These are phyloP conservation scores for Mustelus asterias DNA, from an alignment of 2,113 vertebrate genomes.

Conservation along the genomic window DNA sequence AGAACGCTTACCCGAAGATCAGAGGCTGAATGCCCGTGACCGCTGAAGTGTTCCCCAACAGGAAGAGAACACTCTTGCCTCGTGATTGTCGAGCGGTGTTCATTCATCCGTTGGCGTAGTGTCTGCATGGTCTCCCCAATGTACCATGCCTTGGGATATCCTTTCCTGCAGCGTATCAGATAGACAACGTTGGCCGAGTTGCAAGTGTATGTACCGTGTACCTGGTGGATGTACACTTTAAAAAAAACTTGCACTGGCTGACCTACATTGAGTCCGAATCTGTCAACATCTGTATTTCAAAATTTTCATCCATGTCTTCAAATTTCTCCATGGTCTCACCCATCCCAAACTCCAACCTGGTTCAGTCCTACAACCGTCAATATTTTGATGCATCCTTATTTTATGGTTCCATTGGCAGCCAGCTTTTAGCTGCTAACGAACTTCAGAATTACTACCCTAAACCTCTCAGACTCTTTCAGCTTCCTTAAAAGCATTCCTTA, in stretches of 20 bases:
- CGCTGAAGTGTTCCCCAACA: too few relatives aligned
- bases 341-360: not conserved
- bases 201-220: too few relatives aligned
- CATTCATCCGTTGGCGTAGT: too few relatives aligned
- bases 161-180: too few relatives aligned
- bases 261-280: not conserved
- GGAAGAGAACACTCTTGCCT: too few relatives aligned
- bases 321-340: not conserved
- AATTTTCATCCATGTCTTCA: not conserved
- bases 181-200: too few relatives aligned
- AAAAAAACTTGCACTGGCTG: not conserved
- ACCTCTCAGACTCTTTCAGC: not conserved
- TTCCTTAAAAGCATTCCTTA: not conserved
- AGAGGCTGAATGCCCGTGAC: too few relatives aligned
- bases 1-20: too few relatives aligned
- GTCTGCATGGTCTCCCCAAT: too few relatives aligned
- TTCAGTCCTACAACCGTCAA: not conserved
- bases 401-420: not conserved
- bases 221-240: too few relatives aligned
- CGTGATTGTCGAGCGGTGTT: too few relatives aligned
- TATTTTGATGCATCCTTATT: not conserved
- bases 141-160: too few relatives aligned
- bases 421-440: not conserved
- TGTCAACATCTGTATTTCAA: not conserved
- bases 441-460: not conserved